Evolutionary conservation across 2,888 invertebrate genomes (phyloP).

Genomic region (Quadroppia sp.): DNA sequence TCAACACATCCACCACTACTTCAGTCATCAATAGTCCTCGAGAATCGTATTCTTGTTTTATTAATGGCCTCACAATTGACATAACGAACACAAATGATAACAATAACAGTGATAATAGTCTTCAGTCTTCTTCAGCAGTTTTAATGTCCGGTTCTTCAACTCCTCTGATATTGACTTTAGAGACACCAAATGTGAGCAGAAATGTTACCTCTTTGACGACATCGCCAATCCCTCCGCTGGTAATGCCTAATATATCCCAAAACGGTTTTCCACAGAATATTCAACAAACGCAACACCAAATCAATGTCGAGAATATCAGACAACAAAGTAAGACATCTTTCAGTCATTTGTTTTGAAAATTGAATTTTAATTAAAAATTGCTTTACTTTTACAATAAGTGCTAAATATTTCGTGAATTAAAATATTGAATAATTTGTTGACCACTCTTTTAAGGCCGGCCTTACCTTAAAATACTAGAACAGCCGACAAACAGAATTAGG

Average conservation of each 20-base stretch:
- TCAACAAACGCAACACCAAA: background rate
- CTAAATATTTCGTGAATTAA: too few relatives aligned
- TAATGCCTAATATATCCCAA: background rate
- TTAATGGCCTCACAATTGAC: constrained; percentile 8
- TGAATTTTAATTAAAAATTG: background rate
- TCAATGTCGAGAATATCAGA: constrained; percentile 9
- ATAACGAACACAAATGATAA: constrained; percentile 18
- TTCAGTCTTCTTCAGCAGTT: background rate
- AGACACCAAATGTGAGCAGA: background rate
- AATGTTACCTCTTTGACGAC: background rate
- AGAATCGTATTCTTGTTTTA: constrained; percentile 24
- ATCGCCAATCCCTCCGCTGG: constrained; percentile 25
- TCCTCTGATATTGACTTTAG: constrained; percentile 17
- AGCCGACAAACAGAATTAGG: constrained; percentile 45
- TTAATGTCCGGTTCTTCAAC: constrained; percentile 14
- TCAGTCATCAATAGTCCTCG: constrained; percentile 17
- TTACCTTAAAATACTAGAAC: constrained; percentile 43
- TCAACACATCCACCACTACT: constrained; percentile 10
- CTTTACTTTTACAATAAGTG: too few relatives aligned
- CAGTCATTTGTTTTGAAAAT: background rate
- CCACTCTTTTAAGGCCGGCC: constrained; percentile 6
- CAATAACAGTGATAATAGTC: constrained; percentile 9
- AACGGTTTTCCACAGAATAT: constrained; percentile 13
- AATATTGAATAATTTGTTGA: background rate
- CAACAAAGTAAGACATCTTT: constrained; percentile 28